These are phyloP conservation scores for Dicrurus megarhynchus DNA, from an alignment of 2,113 vertebrate genomes.

Conservation along the genomic window DNA sequence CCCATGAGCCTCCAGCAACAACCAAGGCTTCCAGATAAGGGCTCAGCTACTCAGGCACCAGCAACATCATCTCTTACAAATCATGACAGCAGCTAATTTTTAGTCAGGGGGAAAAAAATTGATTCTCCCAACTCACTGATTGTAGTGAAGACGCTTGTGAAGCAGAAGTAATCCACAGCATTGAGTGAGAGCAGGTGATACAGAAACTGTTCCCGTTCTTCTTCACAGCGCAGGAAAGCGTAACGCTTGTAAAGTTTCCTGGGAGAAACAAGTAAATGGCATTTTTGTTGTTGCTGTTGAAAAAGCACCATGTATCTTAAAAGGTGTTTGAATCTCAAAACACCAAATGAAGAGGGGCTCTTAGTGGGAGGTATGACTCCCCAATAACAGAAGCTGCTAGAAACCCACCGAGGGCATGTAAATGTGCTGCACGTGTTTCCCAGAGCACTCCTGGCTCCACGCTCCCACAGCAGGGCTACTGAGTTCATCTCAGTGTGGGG, in stretches of 20 bases:
- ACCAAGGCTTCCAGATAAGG: neutral
- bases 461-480: neutral
- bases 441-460: neutral
- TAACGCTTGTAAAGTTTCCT: constrained; percentile 97
- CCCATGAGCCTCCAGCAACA: neutral
- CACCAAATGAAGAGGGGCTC: neutral
- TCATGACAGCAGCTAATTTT: neutral
- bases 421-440: fast-evolving
- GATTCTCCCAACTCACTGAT: constrained; percentile 78
- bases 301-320: neutral
- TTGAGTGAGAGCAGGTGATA: constrained; percentile 97
- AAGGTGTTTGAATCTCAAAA: neutral
- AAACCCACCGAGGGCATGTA: neutral
- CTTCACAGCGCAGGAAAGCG: constrained; percentile 93
- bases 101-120: neutral
- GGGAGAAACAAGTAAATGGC: neutral
- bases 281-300: neutral
- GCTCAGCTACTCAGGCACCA: neutral
- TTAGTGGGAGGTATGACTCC: neutral
- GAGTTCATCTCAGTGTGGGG: neutral
- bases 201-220: constrained; percentile 95
- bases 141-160: constrained; percentile 93
- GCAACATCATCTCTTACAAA: neutral
- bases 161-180: constrained; percentile 97
- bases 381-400: neutral